Evolutionary conservation across 2,113 vertebrate genomes (phyloP).

Genomic region (Corythornis cristatus): DNA sequence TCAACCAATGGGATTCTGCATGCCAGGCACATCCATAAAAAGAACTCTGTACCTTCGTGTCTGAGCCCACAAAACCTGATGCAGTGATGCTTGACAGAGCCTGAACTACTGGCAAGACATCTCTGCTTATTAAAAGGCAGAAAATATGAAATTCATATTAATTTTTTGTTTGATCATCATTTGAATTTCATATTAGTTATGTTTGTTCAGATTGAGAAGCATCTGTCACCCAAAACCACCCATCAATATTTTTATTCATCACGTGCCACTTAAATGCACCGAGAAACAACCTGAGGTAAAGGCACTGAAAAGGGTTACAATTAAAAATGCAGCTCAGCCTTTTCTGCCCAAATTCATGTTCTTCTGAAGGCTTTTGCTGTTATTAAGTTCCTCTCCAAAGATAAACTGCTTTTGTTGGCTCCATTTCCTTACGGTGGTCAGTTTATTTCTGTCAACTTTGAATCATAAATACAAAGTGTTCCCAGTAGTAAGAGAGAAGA

Average conservation of each 20-base stretch:
- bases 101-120: constrained; percentile 26
- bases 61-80: background rate
- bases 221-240: constrained; percentile 7
- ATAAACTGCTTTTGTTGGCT: background rate
- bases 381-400: background rate
- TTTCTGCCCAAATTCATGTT: background rate
- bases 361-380: background rate
- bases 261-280: constrained; percentile 8
- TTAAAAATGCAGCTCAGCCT: background rate
- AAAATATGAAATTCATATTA: constrained; percentile 58
- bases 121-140: constrained; percentile 47
- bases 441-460: background rate
- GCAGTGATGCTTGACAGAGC: constrained; percentile 19
- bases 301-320: background rate
- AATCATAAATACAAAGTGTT: background rate
- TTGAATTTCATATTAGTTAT: constrained; percentile 64
- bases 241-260: constrained; percentile 46
- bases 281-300: constrained; percentile 8
- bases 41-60: background rate
- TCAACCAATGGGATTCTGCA: background rate
- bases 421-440: background rate
- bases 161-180: constrained; percentile 65
- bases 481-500: background rate
- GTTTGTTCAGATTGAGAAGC: constrained; percentile 22
- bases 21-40: background rate